phyloP scores from a whole-genome alignment of 2,113 vertebrate genomes.

The Erpornis zantholeuca region DNA sequence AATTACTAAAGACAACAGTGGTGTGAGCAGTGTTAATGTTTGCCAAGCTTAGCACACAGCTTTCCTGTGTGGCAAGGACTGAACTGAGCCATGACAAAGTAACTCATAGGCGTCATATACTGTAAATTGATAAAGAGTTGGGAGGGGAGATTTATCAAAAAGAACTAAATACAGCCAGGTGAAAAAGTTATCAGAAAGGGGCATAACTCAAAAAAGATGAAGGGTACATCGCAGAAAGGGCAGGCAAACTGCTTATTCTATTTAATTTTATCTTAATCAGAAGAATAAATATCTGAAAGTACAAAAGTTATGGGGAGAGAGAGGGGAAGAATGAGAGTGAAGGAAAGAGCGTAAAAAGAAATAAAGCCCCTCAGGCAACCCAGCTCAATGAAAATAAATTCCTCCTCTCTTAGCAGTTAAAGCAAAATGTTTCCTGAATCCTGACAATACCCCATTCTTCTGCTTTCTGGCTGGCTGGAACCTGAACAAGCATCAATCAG shows the following conservation, averaged over 20 bases:
- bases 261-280: not conserved
- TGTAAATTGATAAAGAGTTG: not conserved
- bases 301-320: not conserved
- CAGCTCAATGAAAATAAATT: not conserved
- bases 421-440: conserved; percentile 6
- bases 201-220: not conserved
- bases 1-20: not conserved
- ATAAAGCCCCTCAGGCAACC: not conserved
- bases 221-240: not conserved
- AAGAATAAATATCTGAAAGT: not conserved
- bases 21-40: not conserved
- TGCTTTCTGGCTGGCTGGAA: not conserved
- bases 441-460: not conserved
- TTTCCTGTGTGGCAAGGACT: not conserved
- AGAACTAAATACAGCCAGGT: not conserved
- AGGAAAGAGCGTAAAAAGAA: not conserved
- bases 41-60: not conserved
- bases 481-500: not conserved
- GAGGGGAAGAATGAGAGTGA: not conserved
- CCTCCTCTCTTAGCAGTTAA: not conserved
- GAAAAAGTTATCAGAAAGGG: not conserved
- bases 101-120: not conserved
- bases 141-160: not conserved
- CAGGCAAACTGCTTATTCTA: not conserved
- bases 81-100: not conserved